phyloP scores from a whole-genome alignment of 2,113 vertebrate species.

The Spea bombifrons region DNA sequence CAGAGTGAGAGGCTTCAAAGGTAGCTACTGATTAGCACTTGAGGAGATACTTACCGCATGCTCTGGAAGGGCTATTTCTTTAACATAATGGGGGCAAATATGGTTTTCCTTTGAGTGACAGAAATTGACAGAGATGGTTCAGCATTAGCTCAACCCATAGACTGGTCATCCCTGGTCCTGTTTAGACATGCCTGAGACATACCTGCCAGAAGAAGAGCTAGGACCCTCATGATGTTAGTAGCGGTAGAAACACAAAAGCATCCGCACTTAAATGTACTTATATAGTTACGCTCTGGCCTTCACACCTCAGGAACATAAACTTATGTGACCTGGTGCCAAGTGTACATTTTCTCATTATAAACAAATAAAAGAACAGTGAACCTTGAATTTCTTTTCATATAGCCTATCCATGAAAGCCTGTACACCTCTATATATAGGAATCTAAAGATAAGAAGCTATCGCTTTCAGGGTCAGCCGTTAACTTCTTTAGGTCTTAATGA shows the following conservation, averaged over 20 bases:
- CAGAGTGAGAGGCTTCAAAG: too few species aligned
- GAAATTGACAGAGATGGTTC: too few species aligned
- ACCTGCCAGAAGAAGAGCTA: constrained; percentile 64
- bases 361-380: background rate
- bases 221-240: constrained; percentile 59
- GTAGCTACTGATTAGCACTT: too few species aligned
- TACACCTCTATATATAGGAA: background rate
- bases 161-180: too few species aligned
- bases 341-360: constrained; percentile 25
- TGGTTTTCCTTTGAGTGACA: too few species aligned
- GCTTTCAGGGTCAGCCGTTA: background rate
- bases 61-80: too few species aligned
- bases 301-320: constrained; percentile 39
- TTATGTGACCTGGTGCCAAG: constrained; percentile 10
- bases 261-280: constrained; percentile 41
- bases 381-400: constrained; percentile 23
- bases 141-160: too few species aligned
- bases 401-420: background rate
- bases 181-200: background rate
- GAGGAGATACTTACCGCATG: too few species aligned
- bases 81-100: too few species aligned
- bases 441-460: background rate
- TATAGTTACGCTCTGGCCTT: constrained; percentile 30
- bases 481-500: background rate
- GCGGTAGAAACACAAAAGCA: background rate